phyloP scores from a whole-genome alignment of 2,888 invertebrate species.

The Chloroclystis v-ata region DNA sequence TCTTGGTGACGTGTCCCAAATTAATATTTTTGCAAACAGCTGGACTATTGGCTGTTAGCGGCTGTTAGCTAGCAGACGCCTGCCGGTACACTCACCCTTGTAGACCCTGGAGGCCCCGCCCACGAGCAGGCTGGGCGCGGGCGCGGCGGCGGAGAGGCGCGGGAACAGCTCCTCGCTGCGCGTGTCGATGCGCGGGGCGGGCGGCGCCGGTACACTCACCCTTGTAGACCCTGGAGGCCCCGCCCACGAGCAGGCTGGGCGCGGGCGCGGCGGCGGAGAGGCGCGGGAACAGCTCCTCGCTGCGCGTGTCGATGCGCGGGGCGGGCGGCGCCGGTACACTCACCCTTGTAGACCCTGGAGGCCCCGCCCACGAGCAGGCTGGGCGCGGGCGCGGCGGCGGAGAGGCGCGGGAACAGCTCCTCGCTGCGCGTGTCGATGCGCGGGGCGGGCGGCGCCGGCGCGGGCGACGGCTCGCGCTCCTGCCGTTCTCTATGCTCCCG shows the following conservation, averaged over 20 bases:
- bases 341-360: constrained; percentile 50
- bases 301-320: constrained; percentile 69
- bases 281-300: constrained; percentile 73
- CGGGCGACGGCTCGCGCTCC: constrained; percentile 23
- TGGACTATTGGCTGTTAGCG: too few relatives aligned
- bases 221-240: constrained; percentile 44
- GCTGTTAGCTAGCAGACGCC: too few relatives aligned
- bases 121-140: constrained; percentile 40
- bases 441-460: constrained; percentile 32
- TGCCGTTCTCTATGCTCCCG: constrained; percentile 25
- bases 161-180: constrained; percentile 74
- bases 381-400: constrained; percentile 47
- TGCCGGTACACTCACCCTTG: too few relatives aligned
- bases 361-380: constrained; percentile 37
- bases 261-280: constrained; percentile 55
- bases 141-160: constrained; percentile 56
- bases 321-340: constrained; percentile 31
- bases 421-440: constrained; percentile 71
- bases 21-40: too few relatives aligned
- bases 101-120: constrained; percentile 40
- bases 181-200: constrained; percentile 69
- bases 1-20: too few relatives aligned
- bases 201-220: too few relatives aligned
- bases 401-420: constrained; percentile 73
- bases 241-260: constrained; percentile 37